Evolutionary conservation across 2,888 invertebrate species (phyloP), one percentile per base, ranked within the genome.

Genomic region (Melinaea menophilus): DNA sequence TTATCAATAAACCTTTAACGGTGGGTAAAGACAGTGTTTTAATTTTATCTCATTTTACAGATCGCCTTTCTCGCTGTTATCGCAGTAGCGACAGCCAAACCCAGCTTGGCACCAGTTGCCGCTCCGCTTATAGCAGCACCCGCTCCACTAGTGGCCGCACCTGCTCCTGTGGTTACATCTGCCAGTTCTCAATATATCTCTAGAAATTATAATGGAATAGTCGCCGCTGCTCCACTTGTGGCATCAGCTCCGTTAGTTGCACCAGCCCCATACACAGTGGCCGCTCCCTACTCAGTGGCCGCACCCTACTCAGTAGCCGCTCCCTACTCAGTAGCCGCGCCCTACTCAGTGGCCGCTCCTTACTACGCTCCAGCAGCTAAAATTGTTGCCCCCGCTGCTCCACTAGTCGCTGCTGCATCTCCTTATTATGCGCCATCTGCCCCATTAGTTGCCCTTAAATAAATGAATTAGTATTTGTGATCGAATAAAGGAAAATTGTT

Each of bases 181-280:
- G 90, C 92, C 73, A 93, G 94, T 81, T 93, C 93, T 11, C 93
- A 94, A 79, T 93, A 93, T 64, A 80, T 94, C 72, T 88, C 93
- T 33, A 90, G 93, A 70, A 93, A 93, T 77, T 92, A 92, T 84
- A 93, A 94, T 72, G 83, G 84, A 2, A 57, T 80, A 34, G 75
- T 79, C 0, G 92, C 92, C 1, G 80, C 93, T 5, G 88, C 93
- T 4, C 89, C 88, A 11, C 69, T 85, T 35, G 79, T 86, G 1
- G 90, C 91, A 7, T 84, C 92, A 0, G 84, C 89, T 67, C 85
- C 90, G 11, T 79, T 87, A 69, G 82, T 78, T 45, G 75, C 84
- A 5, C 80, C 80, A 12, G 79, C 84, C 5, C 84, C 86, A 37
- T 84, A 86, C 41, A 79, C 85, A 73, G 77, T 31, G 64, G 81